phyloP scores from a whole-genome alignment of 2,113 vertebrate genomes.

The Aythya baeri region DNA sequence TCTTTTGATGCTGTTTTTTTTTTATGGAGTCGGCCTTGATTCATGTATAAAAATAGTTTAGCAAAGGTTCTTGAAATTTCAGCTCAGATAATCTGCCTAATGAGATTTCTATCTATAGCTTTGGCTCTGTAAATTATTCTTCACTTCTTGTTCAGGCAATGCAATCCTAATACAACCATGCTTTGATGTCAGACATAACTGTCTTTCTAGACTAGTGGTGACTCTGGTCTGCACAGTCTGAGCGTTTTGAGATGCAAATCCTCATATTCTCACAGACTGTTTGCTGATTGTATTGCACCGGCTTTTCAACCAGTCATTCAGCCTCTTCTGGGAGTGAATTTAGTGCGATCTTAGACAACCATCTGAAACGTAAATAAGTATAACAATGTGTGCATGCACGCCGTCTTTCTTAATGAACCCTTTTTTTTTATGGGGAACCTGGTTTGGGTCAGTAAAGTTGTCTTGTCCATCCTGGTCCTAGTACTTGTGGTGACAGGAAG shows the following conservation, averaged over 20 bases:
- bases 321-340: background rate
- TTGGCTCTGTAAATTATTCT: background rate
- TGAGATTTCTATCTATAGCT: conserved; percentile 1
- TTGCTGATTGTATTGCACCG: background rate
- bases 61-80: conserved; percentile 35
- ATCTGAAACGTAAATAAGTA: background rate
- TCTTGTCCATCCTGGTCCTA: background rate
- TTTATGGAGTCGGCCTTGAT: background rate
- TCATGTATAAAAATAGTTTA: conserved; percentile 37
- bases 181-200: background rate
- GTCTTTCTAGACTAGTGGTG: background rate
- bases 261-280: background rate
- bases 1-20: background rate
- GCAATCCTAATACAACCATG: background rate
- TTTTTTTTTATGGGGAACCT: background rate
- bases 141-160: background rate
- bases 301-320: background rate
- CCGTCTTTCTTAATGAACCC: background rate
- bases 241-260: conserved; percentile 2
- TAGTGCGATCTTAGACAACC: background rate
- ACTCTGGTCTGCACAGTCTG: background rate
- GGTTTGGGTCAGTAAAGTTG: background rate
- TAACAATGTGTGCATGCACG: fast-evolving
- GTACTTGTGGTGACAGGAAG: background rate
- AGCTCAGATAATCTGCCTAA: conserved; percentile 3